Conservation (phyloP, 2,888 invertebrate genomes). For the Phortica magna region DNA sequence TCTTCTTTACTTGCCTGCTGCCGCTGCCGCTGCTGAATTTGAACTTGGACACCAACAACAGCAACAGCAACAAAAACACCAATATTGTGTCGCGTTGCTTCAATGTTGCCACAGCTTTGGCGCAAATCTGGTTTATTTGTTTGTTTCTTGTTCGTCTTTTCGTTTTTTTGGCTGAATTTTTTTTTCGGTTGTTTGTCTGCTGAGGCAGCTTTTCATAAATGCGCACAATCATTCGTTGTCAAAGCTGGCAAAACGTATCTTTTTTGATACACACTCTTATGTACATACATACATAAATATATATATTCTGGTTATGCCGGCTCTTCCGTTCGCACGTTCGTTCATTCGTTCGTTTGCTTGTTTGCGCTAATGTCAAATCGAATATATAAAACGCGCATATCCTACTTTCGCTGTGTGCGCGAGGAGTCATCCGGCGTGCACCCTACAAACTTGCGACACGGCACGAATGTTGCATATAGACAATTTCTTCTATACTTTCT, state of each 20-base stretch:
- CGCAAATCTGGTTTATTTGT: conserved; percentile 64
- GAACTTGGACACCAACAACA: conserved; percentile 64
- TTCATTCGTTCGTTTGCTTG: neutral
- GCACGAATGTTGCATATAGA: too few species aligned
- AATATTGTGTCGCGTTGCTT: neutral
- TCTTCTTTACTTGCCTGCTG: conserved; percentile 66
- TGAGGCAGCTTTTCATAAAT: too few species aligned
- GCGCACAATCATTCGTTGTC: conserved; percentile 14
- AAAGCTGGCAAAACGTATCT: conserved; percentile 37
- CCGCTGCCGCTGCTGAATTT: conserved; percentile 48
- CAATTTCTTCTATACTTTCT: too few species aligned
- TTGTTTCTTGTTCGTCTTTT: conserved; percentile 46
- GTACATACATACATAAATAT: conserved; percentile 23
- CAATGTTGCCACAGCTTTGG: conserved; percentile 17
- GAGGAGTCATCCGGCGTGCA: neutral
- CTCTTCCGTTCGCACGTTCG: neutral
- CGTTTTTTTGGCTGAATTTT: neutral
- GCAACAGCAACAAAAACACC: conserved; percentile 42
- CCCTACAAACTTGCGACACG: neutral
- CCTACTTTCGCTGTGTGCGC: neutral
- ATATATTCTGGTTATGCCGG: conserved; percentile 9
- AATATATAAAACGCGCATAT: neutral
- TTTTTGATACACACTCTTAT: conserved; percentile 19
- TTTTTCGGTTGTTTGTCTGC: neutral
- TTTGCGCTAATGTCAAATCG: neutral